phyloP scores from a whole-genome alignment of 1,140 invertebrate species.

The Drosophila ohnishii region DNA sequence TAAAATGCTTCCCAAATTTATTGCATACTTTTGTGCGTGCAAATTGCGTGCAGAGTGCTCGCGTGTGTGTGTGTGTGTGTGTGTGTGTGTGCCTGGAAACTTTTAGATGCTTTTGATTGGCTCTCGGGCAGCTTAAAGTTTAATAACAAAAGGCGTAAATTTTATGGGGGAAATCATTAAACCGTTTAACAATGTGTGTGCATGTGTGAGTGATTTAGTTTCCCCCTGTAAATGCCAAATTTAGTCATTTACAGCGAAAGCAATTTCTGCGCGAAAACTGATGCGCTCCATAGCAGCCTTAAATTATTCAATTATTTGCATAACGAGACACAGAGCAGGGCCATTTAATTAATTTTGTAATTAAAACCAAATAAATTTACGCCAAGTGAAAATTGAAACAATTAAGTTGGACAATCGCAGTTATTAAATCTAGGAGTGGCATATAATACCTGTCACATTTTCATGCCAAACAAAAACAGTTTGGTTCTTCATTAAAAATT shows the following conservation, averaged over 20 bases:
- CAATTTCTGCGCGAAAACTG: neutral
- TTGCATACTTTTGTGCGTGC: slow-evolving; percentile 64
- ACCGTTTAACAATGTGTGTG: slow-evolving; percentile 44
- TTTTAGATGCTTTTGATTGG: slow-evolving; percentile 73
- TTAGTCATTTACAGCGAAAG: slow-evolving; percentile 22
- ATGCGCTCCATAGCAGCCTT: neutral
- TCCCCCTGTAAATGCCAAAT: slow-evolving; percentile 6
- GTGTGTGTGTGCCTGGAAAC: slow-evolving; percentile 17
- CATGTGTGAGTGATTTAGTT: slow-evolving; percentile 50
- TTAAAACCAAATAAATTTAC: slow-evolving; percentile 25
- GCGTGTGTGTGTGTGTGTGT: neutral
- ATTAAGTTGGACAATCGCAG: slow-evolving; percentile 12
- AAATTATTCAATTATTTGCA: slow-evolving; percentile 18
- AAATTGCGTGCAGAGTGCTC: slow-evolving; percentile 33
- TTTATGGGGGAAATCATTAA: slow-evolving; percentile 46
- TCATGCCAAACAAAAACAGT: no score
- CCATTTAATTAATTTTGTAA: slow-evolving; percentile 37
- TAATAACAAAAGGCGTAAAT: slow-evolving; percentile 61
- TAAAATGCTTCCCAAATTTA: slow-evolving; percentile 70
- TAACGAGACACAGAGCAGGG: neutral
- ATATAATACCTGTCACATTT: neutral
- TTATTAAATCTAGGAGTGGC: neutral
- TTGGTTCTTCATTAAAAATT: neutral
- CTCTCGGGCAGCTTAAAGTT: slow-evolving; percentile 59
- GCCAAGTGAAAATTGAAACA: slow-evolving; percentile 2